Conservation (phyloP, 2,797 vertebrate species). For the Girardinus metallicus region DNA sequence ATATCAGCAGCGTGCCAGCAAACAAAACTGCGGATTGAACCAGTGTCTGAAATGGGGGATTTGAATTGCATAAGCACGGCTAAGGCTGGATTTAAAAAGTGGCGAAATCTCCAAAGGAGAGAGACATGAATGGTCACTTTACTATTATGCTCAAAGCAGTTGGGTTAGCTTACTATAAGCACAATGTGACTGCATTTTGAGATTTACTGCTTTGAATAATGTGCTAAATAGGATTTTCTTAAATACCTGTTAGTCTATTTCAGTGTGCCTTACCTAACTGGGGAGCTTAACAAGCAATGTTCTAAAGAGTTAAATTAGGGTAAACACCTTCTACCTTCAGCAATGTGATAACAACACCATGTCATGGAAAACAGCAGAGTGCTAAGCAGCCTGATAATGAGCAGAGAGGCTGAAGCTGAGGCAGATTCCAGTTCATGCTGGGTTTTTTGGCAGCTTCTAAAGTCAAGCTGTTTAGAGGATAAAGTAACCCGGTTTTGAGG, state of each 20-base stretch:
- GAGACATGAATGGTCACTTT: constrained; percentile 45
- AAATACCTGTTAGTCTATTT: constrained; percentile 53
- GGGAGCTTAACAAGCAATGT: constrained; percentile 49
- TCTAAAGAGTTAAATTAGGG: constrained; percentile 52
- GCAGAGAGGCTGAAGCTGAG: constrained; percentile 32
- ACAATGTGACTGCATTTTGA: constrained; percentile 59
- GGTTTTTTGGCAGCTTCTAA: constrained; percentile 35
- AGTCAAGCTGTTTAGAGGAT: constrained; percentile 47
- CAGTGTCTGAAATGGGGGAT: constrained; percentile 34
- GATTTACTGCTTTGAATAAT: constrained; percentile 69
- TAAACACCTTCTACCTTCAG: constrained; percentile 62
- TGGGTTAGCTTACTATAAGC: constrained; percentile 53
- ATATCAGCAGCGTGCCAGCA: constrained; percentile 26
- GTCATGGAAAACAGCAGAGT: constrained; percentile 47
- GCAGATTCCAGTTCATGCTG: constrained; percentile 48
- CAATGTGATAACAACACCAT: constrained; percentile 46
- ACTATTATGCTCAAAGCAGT: constrained; percentile 45
- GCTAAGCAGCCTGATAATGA: constrained; percentile 48
- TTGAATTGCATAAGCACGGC: constrained; percentile 46
- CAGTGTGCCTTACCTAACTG: constrained; percentile 40
- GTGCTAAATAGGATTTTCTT: constrained; percentile 68
- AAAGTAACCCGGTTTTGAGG: constrained; percentile 24
- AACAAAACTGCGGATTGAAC: constrained; percentile 37
- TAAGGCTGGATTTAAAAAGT: constrained; percentile 47
- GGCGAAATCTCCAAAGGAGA: constrained; percentile 46